phyloP scores from a whole-genome alignment of 2,888 invertebrate species.

The Cryptocephalus moraei region DNA sequence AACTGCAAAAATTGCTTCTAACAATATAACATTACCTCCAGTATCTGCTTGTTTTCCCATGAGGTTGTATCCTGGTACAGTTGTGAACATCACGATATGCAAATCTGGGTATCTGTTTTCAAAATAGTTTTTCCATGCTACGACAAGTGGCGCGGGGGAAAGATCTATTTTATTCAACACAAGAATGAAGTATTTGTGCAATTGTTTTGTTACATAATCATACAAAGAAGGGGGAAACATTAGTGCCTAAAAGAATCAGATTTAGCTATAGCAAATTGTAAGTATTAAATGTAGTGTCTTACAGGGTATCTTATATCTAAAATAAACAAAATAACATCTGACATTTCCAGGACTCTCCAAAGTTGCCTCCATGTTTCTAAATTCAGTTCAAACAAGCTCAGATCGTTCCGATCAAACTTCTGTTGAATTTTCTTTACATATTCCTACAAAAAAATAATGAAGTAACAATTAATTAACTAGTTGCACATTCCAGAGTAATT shows the following conservation, averaged over 20 bases:
- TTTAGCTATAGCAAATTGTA: no score
- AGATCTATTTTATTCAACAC: slow-evolving; percentile 90
- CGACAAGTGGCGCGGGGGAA: slow-evolving; percentile 66
- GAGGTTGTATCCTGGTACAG: slow-evolving; percentile 66
- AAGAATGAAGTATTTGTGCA: slow-evolving; percentile 77
- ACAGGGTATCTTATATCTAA: slow-evolving; percentile 82
- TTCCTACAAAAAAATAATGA: slow-evolving; percentile 43
- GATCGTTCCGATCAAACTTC: slow-evolving; percentile 48
- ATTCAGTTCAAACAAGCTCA: slow-evolving; percentile 88
- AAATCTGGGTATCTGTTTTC: slow-evolving; percentile 57
- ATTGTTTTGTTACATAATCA: slow-evolving; percentile 58
- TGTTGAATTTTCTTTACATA: slow-evolving; percentile 61
- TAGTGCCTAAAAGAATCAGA: slow-evolving; percentile 44
- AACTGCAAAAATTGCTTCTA: background rate
- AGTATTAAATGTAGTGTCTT: slow-evolving; percentile 28
- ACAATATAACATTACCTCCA: slow-evolving; percentile 34
- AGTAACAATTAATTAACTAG: no score
- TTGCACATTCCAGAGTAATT: no score
- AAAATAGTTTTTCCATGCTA: slow-evolving; percentile 83
- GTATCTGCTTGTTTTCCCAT: slow-evolving; percentile 46
- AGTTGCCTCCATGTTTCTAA: slow-evolving; percentile 93
- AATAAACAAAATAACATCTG: slow-evolving; percentile 78
- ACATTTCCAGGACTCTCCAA: slow-evolving; percentile 92
- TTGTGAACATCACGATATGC: slow-evolving; percentile 73
- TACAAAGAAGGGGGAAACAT: slow-evolving; percentile 90